Base-by-base conservation (phyloP, 2,113 vertebrate species). In the Canis aureus region DNA sequence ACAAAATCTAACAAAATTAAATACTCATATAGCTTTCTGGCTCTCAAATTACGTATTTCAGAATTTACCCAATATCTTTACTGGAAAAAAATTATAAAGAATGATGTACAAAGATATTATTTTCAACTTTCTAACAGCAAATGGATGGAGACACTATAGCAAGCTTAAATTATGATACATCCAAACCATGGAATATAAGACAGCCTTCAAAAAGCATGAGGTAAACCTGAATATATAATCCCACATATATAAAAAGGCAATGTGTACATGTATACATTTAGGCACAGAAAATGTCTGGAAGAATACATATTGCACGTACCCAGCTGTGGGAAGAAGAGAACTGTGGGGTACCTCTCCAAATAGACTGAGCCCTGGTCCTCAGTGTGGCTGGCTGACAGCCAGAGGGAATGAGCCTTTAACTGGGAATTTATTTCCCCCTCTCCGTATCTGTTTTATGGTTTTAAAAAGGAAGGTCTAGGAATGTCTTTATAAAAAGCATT, bases 51-150 rank as follows among this genome's bases (percentile, higher is more conserved):
- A 55, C 67, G 43, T 51, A 73, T 73, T 93, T 94, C 93, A 69
- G 79, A 96, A 90, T 87, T 82, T 80, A 59, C 4, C 35, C 57
- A 94, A 32, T 92, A 85, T 89, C 95, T 91, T 92, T 60, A 92
- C 17, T 89, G 81, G 62, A 83, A 95, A 20, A 96, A 79, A 67
- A 81, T 91, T 67, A 38, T 83, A 87, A 95, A 90, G 74, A 90
- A 91, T 60, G 57, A 90, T 43, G 23, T 64, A 93, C 55, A 66
- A 78, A 59, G 17, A 89, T 79, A 35, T 60, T 93, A 59, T 51
- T 49, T 91, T 90, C 17, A 93, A 55, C 15, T 86, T 94, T 66
- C 74, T 35, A 71, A 53, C 19, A 64, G 89, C 49, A 96, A 90
- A 86, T 35, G 16, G 25, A 59, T 69, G 35, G 43, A 51, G 43